Evolutionary conservation across 2,888 invertebrate genomes (phyloP).

Genomic region (Hedya salicella): DNA sequence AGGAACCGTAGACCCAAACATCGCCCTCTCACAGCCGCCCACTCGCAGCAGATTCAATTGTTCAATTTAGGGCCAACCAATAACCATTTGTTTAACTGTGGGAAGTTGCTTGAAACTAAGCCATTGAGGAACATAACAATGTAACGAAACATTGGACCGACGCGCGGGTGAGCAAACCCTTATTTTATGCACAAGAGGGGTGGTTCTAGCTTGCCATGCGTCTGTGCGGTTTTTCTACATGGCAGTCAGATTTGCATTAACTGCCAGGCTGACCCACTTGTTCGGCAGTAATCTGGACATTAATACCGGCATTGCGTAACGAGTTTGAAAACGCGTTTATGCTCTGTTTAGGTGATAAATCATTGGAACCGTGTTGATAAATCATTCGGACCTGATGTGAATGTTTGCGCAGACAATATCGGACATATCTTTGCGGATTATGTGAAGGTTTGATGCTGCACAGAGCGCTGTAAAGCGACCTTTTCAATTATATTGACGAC

Average conservation of each 20-base stretch:
- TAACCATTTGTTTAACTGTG: constrained; percentile 13
- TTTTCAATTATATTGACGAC: no score
- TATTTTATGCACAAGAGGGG: not conserved
- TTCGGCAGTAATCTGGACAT: constrained; percentile 29
- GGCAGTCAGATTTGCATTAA: constrained; percentile 54
- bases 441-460: no score
- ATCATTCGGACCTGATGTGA: not conserved
- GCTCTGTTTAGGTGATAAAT: constrained; percentile 31
- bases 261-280: constrained; percentile 54
- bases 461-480: no score
- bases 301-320: constrained; percentile 33
- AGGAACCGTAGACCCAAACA: not conserved
- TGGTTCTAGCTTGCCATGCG: not conserved
- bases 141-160: not conserved
- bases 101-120: not conserved
- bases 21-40: not conserved
- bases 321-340: constrained; percentile 27
- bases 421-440: not conserved
- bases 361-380: constrained; percentile 29
- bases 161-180: not conserved
- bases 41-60: constrained; percentile 15
- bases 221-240: constrained; percentile 1
- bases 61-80: constrained; percentile 4
- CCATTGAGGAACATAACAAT: not conserved
- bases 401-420: no score